Conservation (phyloP, 2,888 invertebrate species). For the Nowickia ferox region DNA sequence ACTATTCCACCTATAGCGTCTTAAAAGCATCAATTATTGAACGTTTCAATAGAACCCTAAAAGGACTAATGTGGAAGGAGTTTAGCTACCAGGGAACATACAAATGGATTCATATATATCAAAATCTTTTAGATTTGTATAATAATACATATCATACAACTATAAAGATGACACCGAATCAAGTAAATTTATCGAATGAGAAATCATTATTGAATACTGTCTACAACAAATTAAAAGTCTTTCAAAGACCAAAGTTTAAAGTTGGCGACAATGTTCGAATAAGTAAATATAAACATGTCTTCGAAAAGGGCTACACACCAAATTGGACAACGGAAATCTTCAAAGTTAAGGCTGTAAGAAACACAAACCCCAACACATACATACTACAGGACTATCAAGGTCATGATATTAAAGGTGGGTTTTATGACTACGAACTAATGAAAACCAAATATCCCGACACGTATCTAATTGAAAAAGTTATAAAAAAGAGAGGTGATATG, state of each 20-base stretch:
- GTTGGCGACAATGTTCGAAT: conserved; percentile 66
- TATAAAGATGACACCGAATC: conserved; percentile 65
- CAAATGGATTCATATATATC: conserved; percentile 75
- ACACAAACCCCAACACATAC: conserved; percentile 72
- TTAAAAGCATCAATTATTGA: too few species aligned
- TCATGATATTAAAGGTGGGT: conserved; percentile 76
- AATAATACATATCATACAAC: conserved; percentile 72
- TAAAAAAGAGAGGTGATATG: conserved; percentile 72
- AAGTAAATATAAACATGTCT: conserved; percentile 69
- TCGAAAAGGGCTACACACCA: conserved; percentile 70
- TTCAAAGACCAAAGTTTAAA: conserved; percentile 60
- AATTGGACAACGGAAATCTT: too few species aligned
- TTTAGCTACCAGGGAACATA: conserved; percentile 76
- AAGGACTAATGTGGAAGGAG: conserved; percentile 73
- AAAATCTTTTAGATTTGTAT: conserved; percentile 71
- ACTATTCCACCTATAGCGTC: too few species aligned
- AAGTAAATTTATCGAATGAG: conserved; percentile 59
- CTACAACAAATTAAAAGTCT: conserved; percentile 58
- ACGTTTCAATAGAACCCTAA: conserved; percentile 1
- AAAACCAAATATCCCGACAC: conserved; percentile 76
- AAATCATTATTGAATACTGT: conserved; percentile 50
- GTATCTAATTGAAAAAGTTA: conserved; percentile 78
- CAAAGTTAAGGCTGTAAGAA: conserved; percentile 73
- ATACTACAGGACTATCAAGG: conserved; percentile 64
- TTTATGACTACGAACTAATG: conserved; percentile 78